Base-by-base conservation (phyloP, 2,113 vertebrate genomes). In the Erinaceus europaeus region DNA sequence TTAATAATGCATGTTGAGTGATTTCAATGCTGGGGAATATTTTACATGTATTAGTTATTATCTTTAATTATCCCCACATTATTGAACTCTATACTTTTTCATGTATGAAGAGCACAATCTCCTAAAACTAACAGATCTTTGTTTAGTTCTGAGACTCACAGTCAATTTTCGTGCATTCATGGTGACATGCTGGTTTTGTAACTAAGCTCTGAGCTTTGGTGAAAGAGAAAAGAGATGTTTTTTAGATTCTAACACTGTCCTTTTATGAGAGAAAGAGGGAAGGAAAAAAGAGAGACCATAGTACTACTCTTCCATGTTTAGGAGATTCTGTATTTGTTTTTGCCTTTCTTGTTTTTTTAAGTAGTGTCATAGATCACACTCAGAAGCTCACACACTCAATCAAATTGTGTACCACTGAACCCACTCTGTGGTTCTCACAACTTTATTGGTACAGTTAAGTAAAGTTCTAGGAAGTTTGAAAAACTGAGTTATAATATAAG, bases 251-350 rank as follows among this genome's bases (percentile, higher is more conserved):
- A 67, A 80, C 5, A 25, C 64, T 50, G 13, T 44, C 6, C 57
- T 88, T 73, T 50, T 68, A 85, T 50, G 77, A 84, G 61, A 85
- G 92, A 78, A 81, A 59, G n/a, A n/a, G n/a, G n/a, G n/a, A n/a
- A n/a, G n/a, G n/a, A n/a, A n/a, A n/a, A n/a, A n/a, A n/a, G n/a
- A n/a, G n/a, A n/a, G n/a, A n/a, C n/a, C n/a, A n/a, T n/a, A n/a
- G n/a, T n/a, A n/a, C n/a, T n/a, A n/a, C n/a, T n/a, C n/a, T n/a
- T n/a, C n/a, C n/a, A n/a, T n/a, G n/a, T n/a, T n/a, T n/a, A n/a
- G n/a, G n/a, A n/a, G n/a, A n/a, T n/a, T n/a, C n/a, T n/a, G n/a
- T n/a, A n/a, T n/a, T n/a, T n/a, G n/a, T n/a, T n/a, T n/a, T n/a
- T n/a, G n/a, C n/a, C n/a, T n/a, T n/a, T n/a, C n/a, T n/a, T n/a